phyloP scores from a whole-genome alignment of 2,888 invertebrate species.

The Dendrolimus houi region DNA sequence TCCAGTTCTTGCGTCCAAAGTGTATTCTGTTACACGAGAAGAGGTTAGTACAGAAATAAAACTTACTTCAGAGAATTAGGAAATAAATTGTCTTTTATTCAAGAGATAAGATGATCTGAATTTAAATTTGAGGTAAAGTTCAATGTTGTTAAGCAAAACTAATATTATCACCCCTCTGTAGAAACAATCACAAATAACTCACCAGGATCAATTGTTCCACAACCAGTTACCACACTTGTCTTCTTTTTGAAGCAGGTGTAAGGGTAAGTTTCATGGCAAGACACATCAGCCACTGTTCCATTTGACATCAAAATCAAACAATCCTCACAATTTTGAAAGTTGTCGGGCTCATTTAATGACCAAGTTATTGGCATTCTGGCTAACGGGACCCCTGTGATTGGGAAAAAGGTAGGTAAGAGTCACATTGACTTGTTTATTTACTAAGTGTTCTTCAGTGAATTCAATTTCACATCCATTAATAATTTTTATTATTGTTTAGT shows the following conservation, averaged over 20 bases:
- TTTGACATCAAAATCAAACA: slow-evolving; percentile 16
- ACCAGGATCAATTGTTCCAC: slow-evolving; percentile 26
- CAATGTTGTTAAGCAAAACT: too few relatives aligned
- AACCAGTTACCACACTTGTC: slow-evolving; percentile 12
- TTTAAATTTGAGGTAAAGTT: too few relatives aligned
- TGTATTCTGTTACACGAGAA: slow-evolving; percentile 25
- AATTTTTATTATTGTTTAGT: too few relatives aligned
- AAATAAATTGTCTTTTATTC: too few relatives aligned
- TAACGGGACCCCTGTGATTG: slow-evolving; percentile 19
- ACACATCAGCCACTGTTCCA: slow-evolving; percentile 19
- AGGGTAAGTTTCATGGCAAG: slow-evolving; percentile 17
- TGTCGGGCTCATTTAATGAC: slow-evolving; percentile 25
- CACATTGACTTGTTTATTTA: too few relatives aligned
- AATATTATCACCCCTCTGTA: too few relatives aligned
- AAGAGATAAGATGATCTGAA: too few relatives aligned
- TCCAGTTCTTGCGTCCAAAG: slow-evolving; percentile 23
- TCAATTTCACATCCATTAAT: not conserved
- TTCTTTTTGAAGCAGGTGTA: slow-evolving; percentile 24
- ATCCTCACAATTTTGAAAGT: slow-evolving; percentile 18
- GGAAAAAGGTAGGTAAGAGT: not conserved
- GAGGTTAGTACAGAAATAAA: not conserved
- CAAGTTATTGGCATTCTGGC: slow-evolving; percentile 20
- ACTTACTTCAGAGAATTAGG: too few relatives aligned
- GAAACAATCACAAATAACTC: not conserved
- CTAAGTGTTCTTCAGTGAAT: not conserved